Conservation (phyloP, 2,888 invertebrate species). For the Tipula vernalis region DNA sequence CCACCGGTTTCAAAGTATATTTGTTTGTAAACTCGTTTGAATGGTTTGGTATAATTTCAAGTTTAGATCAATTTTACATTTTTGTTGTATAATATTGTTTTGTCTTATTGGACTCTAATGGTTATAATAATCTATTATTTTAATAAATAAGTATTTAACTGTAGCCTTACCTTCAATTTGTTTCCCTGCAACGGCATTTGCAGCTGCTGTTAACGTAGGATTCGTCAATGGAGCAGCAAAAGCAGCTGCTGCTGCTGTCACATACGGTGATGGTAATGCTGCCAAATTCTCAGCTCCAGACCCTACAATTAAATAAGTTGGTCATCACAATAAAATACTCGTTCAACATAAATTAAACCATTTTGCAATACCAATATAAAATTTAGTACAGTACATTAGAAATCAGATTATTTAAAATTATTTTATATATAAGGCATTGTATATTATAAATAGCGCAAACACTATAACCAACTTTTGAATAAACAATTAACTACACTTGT, state of each 20-base stretch:
- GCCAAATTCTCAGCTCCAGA: conserved; percentile 43
- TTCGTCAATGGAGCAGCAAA: conserved; percentile 42
- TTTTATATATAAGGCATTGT: neutral
- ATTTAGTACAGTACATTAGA: neutral
- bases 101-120: no score
- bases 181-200: conserved; percentile 71
- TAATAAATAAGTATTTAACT: no score
- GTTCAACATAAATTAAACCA: neutral
- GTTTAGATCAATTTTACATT: no score
- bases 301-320: conserved; percentile 32
- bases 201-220: conserved; percentile 56
- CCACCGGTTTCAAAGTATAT: no score
- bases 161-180: conserved; percentile 69
- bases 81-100: no score
- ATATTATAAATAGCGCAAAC: neutral
- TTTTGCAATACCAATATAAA: neutral
- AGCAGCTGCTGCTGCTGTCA: conserved; percentile 25
- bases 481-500: neutral
- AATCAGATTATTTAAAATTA: neutral
- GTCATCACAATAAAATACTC: neutral
- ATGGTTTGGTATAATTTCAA: no score
- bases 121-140: no score
- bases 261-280: conserved; percentile 41
- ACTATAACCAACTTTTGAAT: neutral
- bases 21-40: no score